These are phyloP conservation scores for Channa argus DNA, from an alignment of 2,113 vertebrate species.

Conservation along the genomic window DNA sequence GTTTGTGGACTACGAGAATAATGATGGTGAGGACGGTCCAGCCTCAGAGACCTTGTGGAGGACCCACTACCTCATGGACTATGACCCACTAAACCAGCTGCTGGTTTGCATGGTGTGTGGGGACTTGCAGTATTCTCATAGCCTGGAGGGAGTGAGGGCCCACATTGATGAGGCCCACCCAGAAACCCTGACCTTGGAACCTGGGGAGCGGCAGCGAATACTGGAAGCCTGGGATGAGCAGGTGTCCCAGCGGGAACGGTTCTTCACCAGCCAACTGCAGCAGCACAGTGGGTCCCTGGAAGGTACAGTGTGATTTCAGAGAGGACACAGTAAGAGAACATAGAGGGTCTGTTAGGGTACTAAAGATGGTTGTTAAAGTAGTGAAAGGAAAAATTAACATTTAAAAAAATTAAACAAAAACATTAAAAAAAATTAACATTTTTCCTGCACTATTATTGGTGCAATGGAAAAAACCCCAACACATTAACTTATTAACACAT, in stretches of 20 bases:
- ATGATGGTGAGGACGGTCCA: conserved; percentile 35
- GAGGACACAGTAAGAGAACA: too few relatives aligned
- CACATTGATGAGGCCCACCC: conserved; percentile 90
- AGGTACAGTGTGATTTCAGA: conserved; percentile 53
- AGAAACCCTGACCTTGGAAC: conserved; percentile 82
- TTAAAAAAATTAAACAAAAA: too few relatives aligned
- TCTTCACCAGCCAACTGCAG: conserved; percentile 81
- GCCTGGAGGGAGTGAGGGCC: conserved; percentile 76
- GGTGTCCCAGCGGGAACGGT: conserved; percentile 82
- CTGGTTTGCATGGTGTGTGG: conserved; percentile 92
- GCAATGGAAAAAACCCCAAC: too few relatives aligned
- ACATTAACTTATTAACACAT: too few relatives aligned
- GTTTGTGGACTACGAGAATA: conserved; percentile 43
- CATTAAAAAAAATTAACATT: too few relatives aligned
- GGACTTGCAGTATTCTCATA: conserved; percentile 83
- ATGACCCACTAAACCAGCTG: conserved; percentile 84
- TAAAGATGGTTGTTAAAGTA: too few relatives aligned
- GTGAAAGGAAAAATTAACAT: too few relatives aligned
- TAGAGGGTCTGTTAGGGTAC: too few relatives aligned
- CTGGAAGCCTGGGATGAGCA: conserved; percentile 89
- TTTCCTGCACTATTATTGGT: too few relatives aligned
- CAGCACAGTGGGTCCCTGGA: conserved; percentile 62
- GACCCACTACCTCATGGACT: conserved; percentile 87
- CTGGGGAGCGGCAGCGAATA: conserved; percentile 81
- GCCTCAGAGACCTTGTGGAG: conserved; percentile 76